Conservation (phyloP, 2,113 vertebrate genomes). For the Epinephelus cyanopodus region DNA sequence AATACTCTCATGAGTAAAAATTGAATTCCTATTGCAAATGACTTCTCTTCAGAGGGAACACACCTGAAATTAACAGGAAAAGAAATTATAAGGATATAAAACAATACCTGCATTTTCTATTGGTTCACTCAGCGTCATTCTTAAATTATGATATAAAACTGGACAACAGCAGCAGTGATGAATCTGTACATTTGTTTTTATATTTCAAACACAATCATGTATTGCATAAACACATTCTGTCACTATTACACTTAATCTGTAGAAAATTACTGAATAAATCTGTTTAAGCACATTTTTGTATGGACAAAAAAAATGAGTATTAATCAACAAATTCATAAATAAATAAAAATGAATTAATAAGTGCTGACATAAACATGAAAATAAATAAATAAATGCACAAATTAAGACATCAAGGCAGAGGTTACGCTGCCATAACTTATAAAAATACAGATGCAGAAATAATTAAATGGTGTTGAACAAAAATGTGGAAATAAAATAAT, state of each 20-base stretch:
- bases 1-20: constrained; percentile 94
- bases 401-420: too few relatives aligned
- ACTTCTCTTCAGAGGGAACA: constrained; percentile 94
- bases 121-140: too few relatives aligned
- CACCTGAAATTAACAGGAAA: constrained; percentile 80
- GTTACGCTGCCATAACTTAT: too few relatives aligned
- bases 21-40: constrained; percentile 95
- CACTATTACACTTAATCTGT: too few relatives aligned
- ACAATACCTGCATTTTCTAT: background rate
- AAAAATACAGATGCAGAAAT: too few relatives aligned
- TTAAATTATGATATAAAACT: background rate
- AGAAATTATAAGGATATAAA: background rate
- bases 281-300: background rate
- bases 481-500: too few relatives aligned
- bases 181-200: background rate
- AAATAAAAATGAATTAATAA: too few relatives aligned
- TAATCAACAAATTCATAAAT: too few relatives aligned
- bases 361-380: too few relatives aligned
- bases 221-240: background rate
- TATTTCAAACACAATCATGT: background rate
- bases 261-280: background rate
- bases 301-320: too few relatives aligned
- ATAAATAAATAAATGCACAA: too few relatives aligned
- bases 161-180: background rate
- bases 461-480: too few relatives aligned